Evolutionary conservation across 2,888 invertebrate genomes (phyloP).

Genomic region (Noctua pronuba): DNA sequence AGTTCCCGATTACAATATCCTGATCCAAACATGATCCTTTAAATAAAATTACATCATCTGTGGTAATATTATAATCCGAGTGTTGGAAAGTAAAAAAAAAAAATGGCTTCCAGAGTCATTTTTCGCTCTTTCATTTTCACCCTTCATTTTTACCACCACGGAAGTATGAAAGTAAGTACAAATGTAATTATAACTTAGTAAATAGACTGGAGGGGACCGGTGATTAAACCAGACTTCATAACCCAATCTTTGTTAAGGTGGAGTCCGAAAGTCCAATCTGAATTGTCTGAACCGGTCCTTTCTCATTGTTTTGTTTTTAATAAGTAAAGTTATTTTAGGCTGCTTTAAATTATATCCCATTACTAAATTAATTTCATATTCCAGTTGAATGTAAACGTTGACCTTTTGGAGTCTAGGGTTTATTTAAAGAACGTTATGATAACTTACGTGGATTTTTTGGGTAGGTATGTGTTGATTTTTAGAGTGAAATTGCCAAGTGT

Average conservation of each 20-base stretch:
- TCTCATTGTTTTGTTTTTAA: slow-evolving; percentile 63
- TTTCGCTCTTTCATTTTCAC: slow-evolving; percentile 30
- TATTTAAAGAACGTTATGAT: slow-evolving; percentile 51
- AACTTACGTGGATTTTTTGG: slow-evolving; percentile 16
- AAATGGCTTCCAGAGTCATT: neutral
- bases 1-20: neutral
- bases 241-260: slow-evolving; percentile 49
- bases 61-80: neutral
- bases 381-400: slow-evolving; percentile 67
- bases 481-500: neutral
- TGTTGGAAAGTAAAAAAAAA: slow-evolving; percentile 18
- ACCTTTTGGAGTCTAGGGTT: slow-evolving; percentile 67
- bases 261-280: slow-evolving; percentile 45
- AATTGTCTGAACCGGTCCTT: slow-evolving; percentile 51
- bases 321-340: slow-evolving; percentile 73
- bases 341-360: slow-evolving; percentile 68
- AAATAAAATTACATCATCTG: neutral
- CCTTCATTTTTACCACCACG: slow-evolving; percentile 17
- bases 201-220: slow-evolving; percentile 48
- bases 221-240: slow-evolving; percentile 57
- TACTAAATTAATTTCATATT: slow-evolving; percentile 73
- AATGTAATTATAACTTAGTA: slow-evolving; percentile 62
- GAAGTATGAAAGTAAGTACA: slow-evolving; percentile 46
- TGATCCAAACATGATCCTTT: neutral
- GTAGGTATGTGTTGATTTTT: neutral